Conservation (phyloP, 2,888 invertebrate species). For the Folsomia candida region DNA sequence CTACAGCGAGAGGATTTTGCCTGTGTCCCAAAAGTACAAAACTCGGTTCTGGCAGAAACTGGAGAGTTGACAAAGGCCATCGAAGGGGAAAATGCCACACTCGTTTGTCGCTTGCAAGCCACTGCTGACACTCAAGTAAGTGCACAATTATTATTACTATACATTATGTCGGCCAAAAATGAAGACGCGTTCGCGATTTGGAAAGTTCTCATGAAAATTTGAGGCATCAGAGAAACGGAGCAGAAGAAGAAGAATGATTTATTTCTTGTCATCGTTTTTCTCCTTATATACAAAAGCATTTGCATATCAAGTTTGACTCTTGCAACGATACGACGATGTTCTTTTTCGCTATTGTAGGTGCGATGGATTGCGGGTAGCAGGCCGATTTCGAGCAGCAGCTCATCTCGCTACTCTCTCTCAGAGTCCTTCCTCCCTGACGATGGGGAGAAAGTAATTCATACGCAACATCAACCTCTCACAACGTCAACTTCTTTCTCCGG, state of each 20-base stretch:
- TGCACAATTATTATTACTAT: not conserved
- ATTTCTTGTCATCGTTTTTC: no score
- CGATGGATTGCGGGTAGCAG: conserved; percentile 47
- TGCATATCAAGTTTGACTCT: no score
- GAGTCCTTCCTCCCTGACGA: conserved; percentile 36
- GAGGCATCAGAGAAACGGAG: not conserved
- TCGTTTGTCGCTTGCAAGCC: conserved; percentile 48
- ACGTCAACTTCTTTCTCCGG: not conserved
- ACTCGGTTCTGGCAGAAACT: conserved; percentile 9
- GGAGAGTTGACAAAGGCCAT: conserved; percentile 33
- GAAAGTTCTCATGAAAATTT: not conserved
- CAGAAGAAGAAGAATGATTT: no score
- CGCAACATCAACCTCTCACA: not conserved
- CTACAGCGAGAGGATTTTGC: conserved; percentile 76
- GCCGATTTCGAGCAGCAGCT: conserved; percentile 34
- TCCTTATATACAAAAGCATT: no score
- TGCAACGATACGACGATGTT: no score
- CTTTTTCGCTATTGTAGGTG: conserved; percentile 33
- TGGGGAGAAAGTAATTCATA: conserved; percentile 15
- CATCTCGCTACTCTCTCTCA: conserved; percentile 34
- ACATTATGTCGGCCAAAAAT: not conserved
- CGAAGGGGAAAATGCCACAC: conserved; percentile 47
- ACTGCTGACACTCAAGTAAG: conserved; percentile 49
- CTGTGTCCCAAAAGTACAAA: conserved; percentile 61
- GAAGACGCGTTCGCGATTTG: no score